Evolutionary conservation across 2,113 vertebrate species (phyloP), one percentile per base, ranked within the genome.

Genomic region (Nanger granti): DNA sequence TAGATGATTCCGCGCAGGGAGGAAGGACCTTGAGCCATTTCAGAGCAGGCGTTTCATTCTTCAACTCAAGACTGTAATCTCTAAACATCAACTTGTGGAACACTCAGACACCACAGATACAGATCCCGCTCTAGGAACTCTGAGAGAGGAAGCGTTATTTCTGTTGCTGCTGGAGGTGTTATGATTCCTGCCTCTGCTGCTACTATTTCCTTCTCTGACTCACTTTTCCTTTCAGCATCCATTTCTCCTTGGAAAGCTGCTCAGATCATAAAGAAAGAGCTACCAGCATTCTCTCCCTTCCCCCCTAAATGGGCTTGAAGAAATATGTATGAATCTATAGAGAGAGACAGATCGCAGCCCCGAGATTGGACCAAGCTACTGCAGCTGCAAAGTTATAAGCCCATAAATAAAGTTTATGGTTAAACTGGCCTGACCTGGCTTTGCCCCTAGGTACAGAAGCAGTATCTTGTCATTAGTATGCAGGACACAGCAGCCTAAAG

Each of bases 391-490:
- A 66, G 98, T 64, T 98, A 98, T 98, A 98, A 98, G 98, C 98
- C 89, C 99, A 98, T 97, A 97, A 98, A 98, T 98, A 98, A 97
- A 97, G 97, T 97, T 98, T 95, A 98, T 98, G 97, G 98, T 97
- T 98, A 97, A 97, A 97, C 97, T 95, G 97, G 98, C 97, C 98
- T 99, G 99, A 98, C 98, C 98, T 98, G 89, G 98, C 97, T 37
- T 95, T 98, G 99, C 98, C 98, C 98, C 97, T 96, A 94, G 98
- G 98, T 97, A 97, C 98, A 98, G 98, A 91, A 98, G 98, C 98
- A 80, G 95, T 95, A 93, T 97, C 97, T 95, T 96, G 98, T 96
- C 99, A 99, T 99, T 99, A 98, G 98, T 97, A 99, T 99, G 99
- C 99, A 90, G 97, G 31, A 98, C 98, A 98, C 99, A 99, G 98